A percentile compares a stretch with the other conserved stretches of the same genome.
These are phyloP conservation scores for Rhagologus leucostigma DNA, from an alignment of 2,113 vertebrate species.

Conservation along the genomic window DNA sequence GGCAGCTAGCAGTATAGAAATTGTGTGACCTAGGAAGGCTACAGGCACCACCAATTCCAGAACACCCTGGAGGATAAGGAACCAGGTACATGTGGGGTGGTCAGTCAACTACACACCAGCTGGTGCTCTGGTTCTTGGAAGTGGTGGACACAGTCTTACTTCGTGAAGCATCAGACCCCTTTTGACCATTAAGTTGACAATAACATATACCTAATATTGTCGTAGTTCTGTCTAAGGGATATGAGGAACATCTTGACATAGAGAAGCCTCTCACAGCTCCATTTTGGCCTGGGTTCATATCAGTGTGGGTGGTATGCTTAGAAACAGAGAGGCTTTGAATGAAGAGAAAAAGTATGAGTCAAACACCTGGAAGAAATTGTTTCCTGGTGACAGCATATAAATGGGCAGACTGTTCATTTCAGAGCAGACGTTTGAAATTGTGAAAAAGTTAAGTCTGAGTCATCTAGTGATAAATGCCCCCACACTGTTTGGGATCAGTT, in stretches of 20 bases:
- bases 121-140: background rate
- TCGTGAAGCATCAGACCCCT: background rate
- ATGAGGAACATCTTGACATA: background rate
- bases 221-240: background rate
- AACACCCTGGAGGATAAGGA: background rate
- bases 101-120: rapidly evolving
- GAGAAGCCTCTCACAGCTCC: background rate
- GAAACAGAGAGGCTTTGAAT: slow-evolving; percentile 7
- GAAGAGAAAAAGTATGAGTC: background rate
- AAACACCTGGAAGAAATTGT: slow-evolving; percentile 45
- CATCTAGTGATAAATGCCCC: background rate
- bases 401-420: background rate
- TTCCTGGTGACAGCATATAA: background rate
- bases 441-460: background rate
- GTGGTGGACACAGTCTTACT: background rate
- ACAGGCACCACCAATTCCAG: background rate
- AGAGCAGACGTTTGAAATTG: background rate
- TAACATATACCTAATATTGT: background rate
- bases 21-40: background rate
- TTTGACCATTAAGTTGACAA: background rate
- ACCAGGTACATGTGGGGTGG: rapidly evolving
- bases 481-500: background rate
- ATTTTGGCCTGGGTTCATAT: background rate
- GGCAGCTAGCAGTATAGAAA: background rate
- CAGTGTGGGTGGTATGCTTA: background rate